phyloP scores from a whole-genome alignment of 2,888 invertebrate genomes.

The Gari tellinella region DNA sequence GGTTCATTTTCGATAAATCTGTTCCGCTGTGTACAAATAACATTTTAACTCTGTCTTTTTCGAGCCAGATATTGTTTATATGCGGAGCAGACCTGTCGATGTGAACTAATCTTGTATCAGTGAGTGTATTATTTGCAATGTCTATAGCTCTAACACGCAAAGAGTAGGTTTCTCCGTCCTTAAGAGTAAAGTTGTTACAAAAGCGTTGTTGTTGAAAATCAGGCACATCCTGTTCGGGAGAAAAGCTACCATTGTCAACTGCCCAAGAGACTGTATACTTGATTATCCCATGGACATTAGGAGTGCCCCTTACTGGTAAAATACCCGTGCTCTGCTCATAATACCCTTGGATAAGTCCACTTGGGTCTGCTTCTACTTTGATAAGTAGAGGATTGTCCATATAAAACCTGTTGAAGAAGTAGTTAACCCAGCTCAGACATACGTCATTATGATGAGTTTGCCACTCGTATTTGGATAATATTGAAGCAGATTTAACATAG shows the following conservation, averaged over 20 bases:
- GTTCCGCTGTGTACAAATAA: slow-evolving; percentile 57
- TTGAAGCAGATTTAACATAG: slow-evolving; percentile 41
- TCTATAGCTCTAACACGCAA: slow-evolving; percentile 55
- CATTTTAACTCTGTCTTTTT: slow-evolving; percentile 38
- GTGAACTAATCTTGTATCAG: slow-evolving; percentile 47
- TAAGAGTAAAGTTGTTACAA: slow-evolving; percentile 29
- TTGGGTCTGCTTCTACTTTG: slow-evolving; percentile 38
- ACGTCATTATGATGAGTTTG: slow-evolving; percentile 50
- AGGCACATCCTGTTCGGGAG: slow-evolving; percentile 23
- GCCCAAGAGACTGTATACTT: slow-evolving; percentile 42
- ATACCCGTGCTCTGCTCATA: slow-evolving; percentile 59
- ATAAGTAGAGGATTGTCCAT: slow-evolving; percentile 28
- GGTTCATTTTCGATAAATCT: slow-evolving; percentile 59
- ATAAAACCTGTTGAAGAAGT: slow-evolving; percentile 49
- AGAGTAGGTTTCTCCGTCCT: slow-evolving; percentile 59
- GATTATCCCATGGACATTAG: slow-evolving; percentile 56
- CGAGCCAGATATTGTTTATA: slow-evolving; percentile 57
- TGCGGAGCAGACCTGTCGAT: slow-evolving; percentile 61
- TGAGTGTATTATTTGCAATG: slow-evolving; percentile 44
- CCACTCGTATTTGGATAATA: slow-evolving; percentile 48
- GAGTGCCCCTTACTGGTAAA: slow-evolving; percentile 59
- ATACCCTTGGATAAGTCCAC: slow-evolving; percentile 38
- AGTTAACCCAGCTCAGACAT: slow-evolving; percentile 52
- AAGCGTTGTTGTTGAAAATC: slow-evolving; percentile 47
- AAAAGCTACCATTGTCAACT: slow-evolving; percentile 13